These are phyloP conservation scores for Pelochelys cantorii DNA, from an alignment of 2,797 vertebrate species.

Conservation along the genomic window DNA sequence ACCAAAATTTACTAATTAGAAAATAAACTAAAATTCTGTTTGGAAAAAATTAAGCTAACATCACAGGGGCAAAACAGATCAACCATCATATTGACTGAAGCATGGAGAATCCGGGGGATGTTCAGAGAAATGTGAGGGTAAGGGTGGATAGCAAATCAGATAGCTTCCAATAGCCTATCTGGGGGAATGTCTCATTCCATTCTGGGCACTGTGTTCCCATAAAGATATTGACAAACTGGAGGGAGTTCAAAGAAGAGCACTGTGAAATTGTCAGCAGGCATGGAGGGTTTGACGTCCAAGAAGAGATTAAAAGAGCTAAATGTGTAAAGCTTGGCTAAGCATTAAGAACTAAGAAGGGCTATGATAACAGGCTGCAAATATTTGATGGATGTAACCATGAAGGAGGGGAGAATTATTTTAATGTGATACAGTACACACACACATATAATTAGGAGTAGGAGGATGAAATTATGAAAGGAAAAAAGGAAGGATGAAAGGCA, in stretches of 20 bases:
- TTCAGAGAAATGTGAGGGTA: not conserved
- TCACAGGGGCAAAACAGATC: not conserved
- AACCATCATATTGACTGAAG: not conserved
- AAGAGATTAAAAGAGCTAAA: not conserved
- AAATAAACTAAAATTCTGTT: not conserved
- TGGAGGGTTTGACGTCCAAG: not conserved
- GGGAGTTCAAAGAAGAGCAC: fast-evolving
- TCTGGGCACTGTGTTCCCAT: not conserved
- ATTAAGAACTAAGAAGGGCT: not conserved
- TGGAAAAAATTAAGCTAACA: not conserved
- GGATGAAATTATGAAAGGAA: not conserved
- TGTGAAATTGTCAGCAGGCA: not conserved
- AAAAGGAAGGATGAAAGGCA: not conserved
- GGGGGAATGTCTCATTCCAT: not conserved
- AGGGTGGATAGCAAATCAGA: not conserved
- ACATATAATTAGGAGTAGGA: not conserved
- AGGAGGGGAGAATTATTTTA: not conserved
- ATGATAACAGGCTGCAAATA: not conserved
- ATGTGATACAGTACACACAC: not conserved
- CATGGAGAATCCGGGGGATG: not conserved
- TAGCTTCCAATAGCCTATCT: not conserved
- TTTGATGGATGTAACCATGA: not conserved
- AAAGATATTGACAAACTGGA: not conserved
- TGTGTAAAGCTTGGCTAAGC: not conserved
- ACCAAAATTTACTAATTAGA: not conserved